These are phyloP conservation scores for Eudyptes chrysolophus DNA, from an alignment of 2,113 vertebrate genomes.

Conservation along the genomic window DNA sequence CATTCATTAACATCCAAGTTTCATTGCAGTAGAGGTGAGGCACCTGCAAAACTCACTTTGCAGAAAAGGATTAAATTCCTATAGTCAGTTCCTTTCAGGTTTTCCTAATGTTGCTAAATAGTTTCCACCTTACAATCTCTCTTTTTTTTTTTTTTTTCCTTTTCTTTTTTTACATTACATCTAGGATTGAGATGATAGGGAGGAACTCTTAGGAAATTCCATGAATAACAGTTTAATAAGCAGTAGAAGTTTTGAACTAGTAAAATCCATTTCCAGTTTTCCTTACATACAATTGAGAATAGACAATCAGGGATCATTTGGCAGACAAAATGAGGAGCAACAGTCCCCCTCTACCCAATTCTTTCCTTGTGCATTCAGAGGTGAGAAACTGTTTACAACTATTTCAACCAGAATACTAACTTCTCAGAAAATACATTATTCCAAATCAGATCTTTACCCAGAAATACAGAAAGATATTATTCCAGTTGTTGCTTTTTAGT, in stretches of 20 bases:
- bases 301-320: not conserved
- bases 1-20: slow-evolving; percentile 17
- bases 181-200: not conserved
- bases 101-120: not conserved
- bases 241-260: not conserved
- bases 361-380: not conserved
- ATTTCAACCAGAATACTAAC: not conserved
- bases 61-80: not conserved
- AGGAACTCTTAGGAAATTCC: not conserved
- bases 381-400: not conserved
- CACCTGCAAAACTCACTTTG: not conserved
- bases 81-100: not conserved
- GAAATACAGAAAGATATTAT: not conserved
- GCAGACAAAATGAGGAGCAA: not conserved
- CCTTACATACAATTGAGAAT: not conserved
- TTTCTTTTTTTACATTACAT: not conserved
- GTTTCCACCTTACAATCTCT: not conserved
- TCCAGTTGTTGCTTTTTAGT: not conserved
- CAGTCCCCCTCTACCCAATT: not conserved
- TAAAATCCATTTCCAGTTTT: not conserved
- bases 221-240: not conserved
- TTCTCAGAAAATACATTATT: not conserved
- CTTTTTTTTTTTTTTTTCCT: too few relatives aligned
- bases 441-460: not conserved
- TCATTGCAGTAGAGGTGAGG: not conserved